Conservation (phyloP, 2,113 vertebrate genomes). For the Empidonax alnorum region DNA sequence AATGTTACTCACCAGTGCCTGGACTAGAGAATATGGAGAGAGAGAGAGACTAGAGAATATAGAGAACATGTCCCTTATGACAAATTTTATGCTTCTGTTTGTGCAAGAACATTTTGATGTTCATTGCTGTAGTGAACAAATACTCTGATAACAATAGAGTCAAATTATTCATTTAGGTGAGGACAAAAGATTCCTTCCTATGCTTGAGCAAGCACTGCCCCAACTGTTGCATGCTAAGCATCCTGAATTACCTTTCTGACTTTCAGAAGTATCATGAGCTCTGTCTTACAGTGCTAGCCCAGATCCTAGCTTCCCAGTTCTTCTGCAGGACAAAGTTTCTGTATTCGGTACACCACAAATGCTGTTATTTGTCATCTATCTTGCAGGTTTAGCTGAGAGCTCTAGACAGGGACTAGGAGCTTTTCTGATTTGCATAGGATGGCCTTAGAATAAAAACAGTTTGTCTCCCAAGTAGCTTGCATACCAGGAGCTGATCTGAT, state of each 20-base stretch:
- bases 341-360: not conserved
- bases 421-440: not conserved
- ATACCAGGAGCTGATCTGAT: not conserved
- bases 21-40: not conserved
- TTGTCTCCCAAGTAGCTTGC: not conserved
- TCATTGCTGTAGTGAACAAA: not conserved
- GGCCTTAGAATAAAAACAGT: not conserved
- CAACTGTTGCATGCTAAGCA: not conserved
- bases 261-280: not conserved
- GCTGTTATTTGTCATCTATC: not conserved
- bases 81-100: not conserved
- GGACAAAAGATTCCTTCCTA: not conserved
- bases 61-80: not conserved
- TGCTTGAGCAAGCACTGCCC: not conserved
- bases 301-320: not conserved
- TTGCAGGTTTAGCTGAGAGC: not conserved
- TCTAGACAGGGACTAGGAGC: not conserved
- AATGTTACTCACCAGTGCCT: not conserved
- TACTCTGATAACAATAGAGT: not conserved
- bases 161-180: not conserved
- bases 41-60: not conserved
- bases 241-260: not conserved
- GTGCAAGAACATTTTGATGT: not conserved
- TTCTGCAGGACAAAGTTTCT: not conserved
- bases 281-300: not conserved